Evolutionary conservation across 2,113 vertebrate species (phyloP).

Genomic region (Zootoca vivipara): DNA sequence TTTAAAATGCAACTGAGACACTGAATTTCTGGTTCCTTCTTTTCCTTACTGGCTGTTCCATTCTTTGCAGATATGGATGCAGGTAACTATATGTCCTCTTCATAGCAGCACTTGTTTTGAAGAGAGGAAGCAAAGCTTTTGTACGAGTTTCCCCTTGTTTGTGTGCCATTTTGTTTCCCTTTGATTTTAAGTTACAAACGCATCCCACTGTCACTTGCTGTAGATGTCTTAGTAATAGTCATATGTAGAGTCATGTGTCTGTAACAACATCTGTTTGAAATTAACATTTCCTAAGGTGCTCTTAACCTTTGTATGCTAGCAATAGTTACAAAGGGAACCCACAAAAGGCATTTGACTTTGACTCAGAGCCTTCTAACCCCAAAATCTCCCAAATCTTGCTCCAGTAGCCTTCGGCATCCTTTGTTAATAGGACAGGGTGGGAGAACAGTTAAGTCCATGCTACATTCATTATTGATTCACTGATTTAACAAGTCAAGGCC

Average conservation of each 20-base stretch:
- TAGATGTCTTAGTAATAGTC: slow-evolving; percentile 72
- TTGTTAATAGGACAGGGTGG: not conserved
- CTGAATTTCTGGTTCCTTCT: slow-evolving; percentile 88
- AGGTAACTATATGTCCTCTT: slow-evolving; percentile 90
- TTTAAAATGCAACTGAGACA: slow-evolving; percentile 78
- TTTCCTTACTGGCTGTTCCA: slow-evolving; percentile 86
- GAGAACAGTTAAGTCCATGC: not conserved
- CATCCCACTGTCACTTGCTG: slow-evolving; percentile 75
- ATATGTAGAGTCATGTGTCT: slow-evolving; percentile 68
- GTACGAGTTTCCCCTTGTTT: slow-evolving; percentile 67
- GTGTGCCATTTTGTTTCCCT: slow-evolving; percentile 74
- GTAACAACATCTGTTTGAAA: slow-evolving; percentile 69
- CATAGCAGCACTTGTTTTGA: slow-evolving; percentile 72
- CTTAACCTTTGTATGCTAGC: not conserved
- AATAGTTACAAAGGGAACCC: not conserved
- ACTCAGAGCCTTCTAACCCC: not conserved
- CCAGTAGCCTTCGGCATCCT: not conserved
- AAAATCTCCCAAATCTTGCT: not conserved
- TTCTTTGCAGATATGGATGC: slow-evolving; percentile 99
- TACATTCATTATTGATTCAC: not conserved
- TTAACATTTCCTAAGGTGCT: slow-evolving; percentile 59
- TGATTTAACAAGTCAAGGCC: not conserved
- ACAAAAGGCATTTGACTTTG: not conserved
- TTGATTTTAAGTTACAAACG: slow-evolving; percentile 66
- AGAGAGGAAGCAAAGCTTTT: slow-evolving; percentile 66